A percentile compares a stretch with the other conserved stretches of the same genome.
These are phyloP conservation scores for Drosophila flavopinicola DNA, from an alignment of 2,888 invertebrate species.

Conservation along the genomic window DNA sequence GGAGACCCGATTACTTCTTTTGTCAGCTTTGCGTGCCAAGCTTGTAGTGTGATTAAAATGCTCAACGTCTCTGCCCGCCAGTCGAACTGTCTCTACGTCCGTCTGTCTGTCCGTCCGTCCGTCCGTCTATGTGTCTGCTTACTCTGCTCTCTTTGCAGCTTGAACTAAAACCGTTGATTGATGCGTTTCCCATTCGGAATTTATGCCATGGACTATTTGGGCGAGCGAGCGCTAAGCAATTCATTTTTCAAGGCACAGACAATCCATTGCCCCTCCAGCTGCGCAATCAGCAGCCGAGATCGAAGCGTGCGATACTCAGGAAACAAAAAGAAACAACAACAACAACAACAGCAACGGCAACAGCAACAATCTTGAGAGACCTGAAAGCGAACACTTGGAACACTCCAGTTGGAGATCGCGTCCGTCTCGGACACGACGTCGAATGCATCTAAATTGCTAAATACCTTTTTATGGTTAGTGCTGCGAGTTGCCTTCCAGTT, in stretches of 20 bases:
- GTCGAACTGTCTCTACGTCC: not conserved
- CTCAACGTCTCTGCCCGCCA: not conserved
- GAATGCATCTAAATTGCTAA: slow-evolving; percentile 79
- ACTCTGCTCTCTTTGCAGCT: slow-evolving; percentile 33
- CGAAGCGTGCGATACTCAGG: slow-evolving; percentile 74
- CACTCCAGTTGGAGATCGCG: slow-evolving; percentile 26
- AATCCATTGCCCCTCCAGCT: slow-evolving; percentile 59
- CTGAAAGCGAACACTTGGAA: slow-evolving; percentile 30
- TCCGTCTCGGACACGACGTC: slow-evolving; percentile 71
- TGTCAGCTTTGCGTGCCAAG: no score
- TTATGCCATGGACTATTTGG: slow-evolving; percentile 79
- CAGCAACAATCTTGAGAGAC: slow-evolving; percentile 15
- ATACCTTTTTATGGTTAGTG: slow-evolving; percentile 78
- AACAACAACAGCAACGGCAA: slow-evolving; percentile 12
- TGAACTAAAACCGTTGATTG: slow-evolving; percentile 70
- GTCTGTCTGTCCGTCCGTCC: not conserved
- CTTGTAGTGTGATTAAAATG: slow-evolving; percentile 1
- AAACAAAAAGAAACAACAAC: slow-evolving; percentile 24
- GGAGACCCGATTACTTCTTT: no score
- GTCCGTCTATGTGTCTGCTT: not conserved
- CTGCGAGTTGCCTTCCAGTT: slow-evolving; percentile 30
- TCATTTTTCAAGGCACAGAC: slow-evolving; percentile 63
- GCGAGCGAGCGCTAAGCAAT: slow-evolving; percentile 69
- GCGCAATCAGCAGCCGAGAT: slow-evolving; percentile 71
- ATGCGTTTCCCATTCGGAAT: slow-evolving; percentile 81